Evolutionary conservation across 2,797 vertebrate genomes (phyloP).

Genomic region (Bradypodion pumilum): DNA sequence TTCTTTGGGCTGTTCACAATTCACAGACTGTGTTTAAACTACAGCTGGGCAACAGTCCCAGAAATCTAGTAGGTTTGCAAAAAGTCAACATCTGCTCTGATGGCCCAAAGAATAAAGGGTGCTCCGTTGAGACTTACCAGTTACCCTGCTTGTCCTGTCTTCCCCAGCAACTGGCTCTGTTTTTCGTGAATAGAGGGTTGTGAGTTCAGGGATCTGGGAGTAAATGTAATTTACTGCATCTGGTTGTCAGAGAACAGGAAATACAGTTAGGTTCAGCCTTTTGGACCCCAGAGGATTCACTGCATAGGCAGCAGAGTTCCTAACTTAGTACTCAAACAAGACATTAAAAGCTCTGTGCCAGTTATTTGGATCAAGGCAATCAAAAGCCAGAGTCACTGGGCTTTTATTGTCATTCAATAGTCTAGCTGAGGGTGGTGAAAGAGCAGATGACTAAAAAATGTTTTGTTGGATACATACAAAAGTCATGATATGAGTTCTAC

Average conservation of each 20-base stretch:
- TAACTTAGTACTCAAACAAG: slow-evolving; percentile 78
- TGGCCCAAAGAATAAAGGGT: slow-evolving; percentile 54
- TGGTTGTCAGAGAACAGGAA: slow-evolving; percentile 79
- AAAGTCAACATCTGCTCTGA: slow-evolving; percentile 55
- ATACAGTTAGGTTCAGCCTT: slow-evolving; percentile 72
- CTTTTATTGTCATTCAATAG: slow-evolving; percentile 80
- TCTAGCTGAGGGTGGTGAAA: slow-evolving; percentile 84
- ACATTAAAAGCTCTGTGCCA: slow-evolving; percentile 73
- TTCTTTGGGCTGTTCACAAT: background rate
- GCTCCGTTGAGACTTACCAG: slow-evolving; percentile 86
- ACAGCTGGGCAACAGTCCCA: slow-evolving; percentile 23
- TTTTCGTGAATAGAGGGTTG: slow-evolving; percentile 80
- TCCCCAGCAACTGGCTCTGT: slow-evolving; percentile 78
- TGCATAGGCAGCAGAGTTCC: slow-evolving; percentile 85
- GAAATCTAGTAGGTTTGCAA: slow-evolving; percentile 44
- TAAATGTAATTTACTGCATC: slow-evolving; percentile 81
- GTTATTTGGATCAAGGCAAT: slow-evolving; percentile 79
- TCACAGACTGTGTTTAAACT: slow-evolving; percentile 34
- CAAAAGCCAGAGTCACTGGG: slow-evolving; percentile 85
- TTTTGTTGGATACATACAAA: slow-evolving; percentile 48
- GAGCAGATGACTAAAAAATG: slow-evolving; percentile 74
- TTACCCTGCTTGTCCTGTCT: slow-evolving; percentile 80
- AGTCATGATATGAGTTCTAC: slow-evolving; percentile 69
- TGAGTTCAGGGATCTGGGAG: slow-evolving; percentile 84
- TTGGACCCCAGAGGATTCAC: slow-evolving; percentile 73